phyloP scores from a whole-genome alignment of 2,113 vertebrate species.

The Semnornis frantzii region DNA sequence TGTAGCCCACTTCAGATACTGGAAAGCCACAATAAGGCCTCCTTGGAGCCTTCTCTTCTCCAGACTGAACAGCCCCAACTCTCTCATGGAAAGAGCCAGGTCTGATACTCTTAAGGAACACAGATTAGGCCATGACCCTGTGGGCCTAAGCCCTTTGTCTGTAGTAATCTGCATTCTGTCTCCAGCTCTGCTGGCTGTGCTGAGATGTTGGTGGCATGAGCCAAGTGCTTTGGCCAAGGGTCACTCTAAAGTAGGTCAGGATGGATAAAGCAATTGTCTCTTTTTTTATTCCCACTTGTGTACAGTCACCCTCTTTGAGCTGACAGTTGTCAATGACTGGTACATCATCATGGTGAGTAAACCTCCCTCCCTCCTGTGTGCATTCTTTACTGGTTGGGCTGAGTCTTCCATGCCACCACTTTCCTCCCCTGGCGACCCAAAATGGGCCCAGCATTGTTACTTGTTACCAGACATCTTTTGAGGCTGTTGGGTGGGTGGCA shows the following conservation, averaged over 20 bases:
- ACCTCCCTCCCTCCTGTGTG: not conserved
- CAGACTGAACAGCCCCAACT: too few relatives aligned
- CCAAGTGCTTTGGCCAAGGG: not conserved
- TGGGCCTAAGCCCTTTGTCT: not conserved
- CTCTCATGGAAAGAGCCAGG: not conserved
- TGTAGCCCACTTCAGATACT: too few relatives aligned
- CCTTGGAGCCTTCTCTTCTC: too few relatives aligned
- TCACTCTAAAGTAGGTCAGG: not conserved
- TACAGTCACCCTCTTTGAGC: slow-evolving; percentile 95
- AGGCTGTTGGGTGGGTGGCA: not conserved
- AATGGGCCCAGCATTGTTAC: not conserved
- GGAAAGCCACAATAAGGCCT: too few relatives aligned
- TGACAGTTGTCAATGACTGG: slow-evolving; percentile 98
- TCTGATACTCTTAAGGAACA: not conserved
- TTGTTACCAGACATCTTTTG: not conserved
- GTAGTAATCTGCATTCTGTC: not conserved
- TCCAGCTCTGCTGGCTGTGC: not conserved
- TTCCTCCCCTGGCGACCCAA: not conserved
- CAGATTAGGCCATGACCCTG: not conserved
- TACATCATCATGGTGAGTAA: slow-evolving; percentile 97
- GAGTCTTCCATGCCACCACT: not conserved
- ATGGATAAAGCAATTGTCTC: not conserved
- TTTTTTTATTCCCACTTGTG: not conserved
- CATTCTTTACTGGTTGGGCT: not conserved
- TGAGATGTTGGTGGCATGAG: not conserved